phyloP scores from a whole-genome alignment of 2,797 vertebrate species.

The Nyctibius grandis region DNA sequence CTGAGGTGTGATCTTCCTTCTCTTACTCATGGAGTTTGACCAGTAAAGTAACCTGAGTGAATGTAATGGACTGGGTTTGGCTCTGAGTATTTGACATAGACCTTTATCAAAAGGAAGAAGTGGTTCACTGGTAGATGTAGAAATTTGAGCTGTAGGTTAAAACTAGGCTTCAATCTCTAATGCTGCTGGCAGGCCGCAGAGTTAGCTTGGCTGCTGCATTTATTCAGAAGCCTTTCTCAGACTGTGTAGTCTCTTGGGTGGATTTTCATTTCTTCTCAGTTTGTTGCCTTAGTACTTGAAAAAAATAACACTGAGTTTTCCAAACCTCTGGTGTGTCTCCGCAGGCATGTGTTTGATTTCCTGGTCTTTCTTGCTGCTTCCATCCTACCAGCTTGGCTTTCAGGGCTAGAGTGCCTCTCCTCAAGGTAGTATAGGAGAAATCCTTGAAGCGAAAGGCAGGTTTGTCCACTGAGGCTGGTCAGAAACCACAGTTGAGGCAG shows the following conservation, averaged over 20 bases:
- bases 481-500: background rate
- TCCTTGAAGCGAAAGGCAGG: background rate
- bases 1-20: background rate
- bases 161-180: background rate
- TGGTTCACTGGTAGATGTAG: background rate
- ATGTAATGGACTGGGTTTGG: background rate
- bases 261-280: constrained; percentile 20
- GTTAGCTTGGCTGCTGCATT: background rate
- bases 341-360: background rate
- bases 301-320: background rate
- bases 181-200: background rate
- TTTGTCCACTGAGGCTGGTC: background rate
- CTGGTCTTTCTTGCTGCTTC: background rate
- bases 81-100: background rate
- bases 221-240: background rate
- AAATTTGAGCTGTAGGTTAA: background rate
- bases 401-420: background rate
- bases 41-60: background rate
- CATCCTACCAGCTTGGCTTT: background rate
- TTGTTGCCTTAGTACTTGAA: constrained; percentile 27
- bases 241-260: background rate
- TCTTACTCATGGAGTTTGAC: background rate
- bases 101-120: background rate
- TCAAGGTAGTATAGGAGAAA: background rate
- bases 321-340: background rate